Base-by-base conservation (phyloP, 2,797 vertebrate genomes). In the Silurus lanzhouensis region DNA sequence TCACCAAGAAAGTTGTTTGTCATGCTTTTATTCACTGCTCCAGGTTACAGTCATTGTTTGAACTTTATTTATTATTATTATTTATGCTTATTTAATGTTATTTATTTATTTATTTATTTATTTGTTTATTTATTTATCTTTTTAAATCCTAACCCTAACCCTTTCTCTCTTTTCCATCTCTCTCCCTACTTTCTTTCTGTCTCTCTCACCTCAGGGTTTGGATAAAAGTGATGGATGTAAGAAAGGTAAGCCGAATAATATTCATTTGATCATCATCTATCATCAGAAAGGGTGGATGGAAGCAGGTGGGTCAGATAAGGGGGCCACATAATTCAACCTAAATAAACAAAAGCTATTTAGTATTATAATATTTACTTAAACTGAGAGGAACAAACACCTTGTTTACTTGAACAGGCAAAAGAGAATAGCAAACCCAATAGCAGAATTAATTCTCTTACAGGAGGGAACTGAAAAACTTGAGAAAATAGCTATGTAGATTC, bases 221-320 rank as follows among this genome's bases (percentile, higher is more conserved):
- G 57, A 27, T 58, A 46, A 64, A 52, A 66, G 17, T 22, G 9
- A 81, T 81, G 80, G 80, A 81, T 55, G 80, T 68, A 57, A 81
- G 55, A 81, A 68, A 81, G 64, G 80, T 81, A 81, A 67, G 64
- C 1, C 5, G 1, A 67, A 81, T 19, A n/a, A 64, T 58, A 64
- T 64, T 48, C 4, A 67, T 66, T 13, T 46, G 44, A 46, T 63
- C 58, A 79, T 63, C 10, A 10, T n/a, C 44, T 20, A 70, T 72
- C 8, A 70, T 9, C 38, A 2, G 2, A 27, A 25, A 20, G n/a
- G 10, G 6, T 10, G 48, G 48, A 9, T 13, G n/a, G 63, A n/a
- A 1, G 8, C 9, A 9, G 63, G 9, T 10, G 71, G 38, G 46
- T 77, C 17, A 60, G 27, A 60, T 31, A 38, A 78, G 10, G 4